These are phyloP conservation scores for Timandra comae DNA, from an alignment of 2,888 invertebrate genomes.

Conservation along the genomic window DNA sequence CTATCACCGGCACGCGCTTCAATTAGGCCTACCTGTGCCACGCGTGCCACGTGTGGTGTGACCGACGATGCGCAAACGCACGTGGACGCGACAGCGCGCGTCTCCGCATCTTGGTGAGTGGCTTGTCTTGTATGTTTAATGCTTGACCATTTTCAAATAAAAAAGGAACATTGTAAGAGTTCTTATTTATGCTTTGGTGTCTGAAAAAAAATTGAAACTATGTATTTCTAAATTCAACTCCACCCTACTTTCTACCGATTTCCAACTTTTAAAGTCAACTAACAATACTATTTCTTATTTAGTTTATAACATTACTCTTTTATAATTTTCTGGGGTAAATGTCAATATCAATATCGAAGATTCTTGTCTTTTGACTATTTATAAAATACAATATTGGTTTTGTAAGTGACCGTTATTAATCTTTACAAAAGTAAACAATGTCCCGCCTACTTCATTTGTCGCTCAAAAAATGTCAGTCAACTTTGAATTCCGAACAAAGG, in stretches of 20 bases:
- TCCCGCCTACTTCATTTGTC: constrained; percentile 47
- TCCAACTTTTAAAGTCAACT: no score
- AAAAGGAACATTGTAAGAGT: no score
- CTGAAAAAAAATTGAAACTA: no score
- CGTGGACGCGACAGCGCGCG: constrained; percentile 46
- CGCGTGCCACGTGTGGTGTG: constrained; percentile 37
- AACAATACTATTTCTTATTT: no score
- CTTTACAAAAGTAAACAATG: constrained; percentile 20
- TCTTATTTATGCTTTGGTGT: no score
- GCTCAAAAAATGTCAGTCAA: constrained; percentile 55
- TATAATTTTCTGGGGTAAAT: no score
- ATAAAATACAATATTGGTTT: background rate
- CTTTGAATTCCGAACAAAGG: constrained; percentile 30
- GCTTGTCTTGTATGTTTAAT: constrained; percentile 26
- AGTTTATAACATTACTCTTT: no score
- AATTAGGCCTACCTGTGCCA: constrained; percentile 31
- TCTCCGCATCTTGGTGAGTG: constrained; percentile 33
- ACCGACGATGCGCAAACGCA: constrained; percentile 44
- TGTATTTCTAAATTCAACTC: no score
- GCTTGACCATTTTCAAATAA: no score
- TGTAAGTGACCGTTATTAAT: background rate
- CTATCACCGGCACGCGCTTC: constrained; percentile 15
- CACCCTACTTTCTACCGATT: no score
- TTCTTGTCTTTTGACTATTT: constrained; percentile 11
- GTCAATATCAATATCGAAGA: no score